A percentile compares a stretch with the other conserved stretches of the same genome.
These are phyloP conservation scores for Petrolisthes manimaculis DNA, from an alignment of 2,888 invertebrate species.

Conservation along the genomic window DNA sequence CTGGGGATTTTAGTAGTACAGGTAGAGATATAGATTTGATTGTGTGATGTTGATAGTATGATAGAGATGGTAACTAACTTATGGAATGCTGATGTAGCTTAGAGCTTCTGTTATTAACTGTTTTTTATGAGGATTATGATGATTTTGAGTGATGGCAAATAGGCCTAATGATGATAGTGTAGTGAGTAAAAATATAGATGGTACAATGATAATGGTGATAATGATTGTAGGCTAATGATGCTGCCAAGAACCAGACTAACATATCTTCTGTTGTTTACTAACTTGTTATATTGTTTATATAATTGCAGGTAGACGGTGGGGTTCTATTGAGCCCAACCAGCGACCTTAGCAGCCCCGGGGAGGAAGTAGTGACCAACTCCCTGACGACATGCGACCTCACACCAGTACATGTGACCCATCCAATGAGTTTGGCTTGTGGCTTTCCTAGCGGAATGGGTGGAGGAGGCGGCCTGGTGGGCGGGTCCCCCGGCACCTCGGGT, in stretches of 20 bases:
- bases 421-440: constrained; percentile 68
- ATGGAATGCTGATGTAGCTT: too few relatives aligned
- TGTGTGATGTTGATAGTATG: too few relatives aligned
- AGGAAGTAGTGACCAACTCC: constrained; percentile 70
- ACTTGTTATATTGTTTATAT: background rate
- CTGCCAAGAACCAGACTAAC: background rate
- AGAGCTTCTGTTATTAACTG: too few relatives aligned
- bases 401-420: constrained; percentile 69
- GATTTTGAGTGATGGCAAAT: too few relatives aligned
- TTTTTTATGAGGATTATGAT: too few relatives aligned
- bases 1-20: too few relatives aligned
- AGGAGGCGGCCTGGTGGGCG: constrained; percentile 59
- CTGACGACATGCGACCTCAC: constrained; percentile 15
- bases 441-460: constrained; percentile 34
- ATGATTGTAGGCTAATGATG: background rate
- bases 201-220: background rate
- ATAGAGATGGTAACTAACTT: too few relatives aligned
- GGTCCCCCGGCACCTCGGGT: constrained; percentile 63
- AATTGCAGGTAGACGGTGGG: constrained; percentile 47
- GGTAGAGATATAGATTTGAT: too few relatives aligned
- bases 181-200: too few relatives aligned
- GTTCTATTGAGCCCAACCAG: constrained; percentile 60
- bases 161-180: too few relatives aligned
- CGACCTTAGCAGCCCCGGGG: constrained; percentile 68
- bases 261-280: background rate